Conservation (phyloP, 2,113 vertebrate species). For the Lipophrys pholis region DNA sequence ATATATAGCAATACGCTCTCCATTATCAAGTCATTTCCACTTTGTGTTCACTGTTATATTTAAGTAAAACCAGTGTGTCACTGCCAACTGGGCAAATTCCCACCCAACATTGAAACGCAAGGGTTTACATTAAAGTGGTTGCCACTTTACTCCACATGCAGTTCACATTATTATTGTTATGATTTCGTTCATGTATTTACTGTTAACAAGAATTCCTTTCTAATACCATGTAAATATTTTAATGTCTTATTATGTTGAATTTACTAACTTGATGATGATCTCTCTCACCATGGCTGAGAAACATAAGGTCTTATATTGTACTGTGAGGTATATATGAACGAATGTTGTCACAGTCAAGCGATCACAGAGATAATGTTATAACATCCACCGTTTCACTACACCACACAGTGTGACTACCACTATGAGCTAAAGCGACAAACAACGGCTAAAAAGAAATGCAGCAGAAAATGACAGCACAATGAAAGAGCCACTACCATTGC, state of each 20-base stretch:
- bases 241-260: slow-evolving; percentile 4
- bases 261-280: too few species aligned
- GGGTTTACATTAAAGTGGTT: slow-evolving; percentile 38
- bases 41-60: slow-evolving; percentile 39
- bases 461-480: background rate
- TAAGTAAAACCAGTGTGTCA: background rate
- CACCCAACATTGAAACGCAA: slow-evolving; percentile 10
- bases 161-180: background rate
- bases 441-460: too few species aligned
- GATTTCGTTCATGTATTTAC: slow-evolving; percentile 4
- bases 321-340: too few species aligned
- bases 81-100: slow-evolving; percentile 39
- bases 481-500: too few species aligned
- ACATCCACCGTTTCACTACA: too few species aligned
- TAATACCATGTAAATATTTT: background rate
- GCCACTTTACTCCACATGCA: slow-evolving; percentile 36
- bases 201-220: slow-evolving; percentile 12
- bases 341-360: too few species aligned
- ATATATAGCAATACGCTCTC: slow-evolving; percentile 27
- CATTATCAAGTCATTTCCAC: slow-evolving; percentile 24
- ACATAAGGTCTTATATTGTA: too few species aligned
- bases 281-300: too few species aligned
- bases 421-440: too few species aligned
- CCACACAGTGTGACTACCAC: too few species aligned
- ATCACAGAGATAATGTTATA: too few species aligned